Percentiles rank a stretch among this genome's conserved stretches.
Conservation (phyloP, 2,797 vertebrate genomes). For the Argya squamiceps region DNA sequence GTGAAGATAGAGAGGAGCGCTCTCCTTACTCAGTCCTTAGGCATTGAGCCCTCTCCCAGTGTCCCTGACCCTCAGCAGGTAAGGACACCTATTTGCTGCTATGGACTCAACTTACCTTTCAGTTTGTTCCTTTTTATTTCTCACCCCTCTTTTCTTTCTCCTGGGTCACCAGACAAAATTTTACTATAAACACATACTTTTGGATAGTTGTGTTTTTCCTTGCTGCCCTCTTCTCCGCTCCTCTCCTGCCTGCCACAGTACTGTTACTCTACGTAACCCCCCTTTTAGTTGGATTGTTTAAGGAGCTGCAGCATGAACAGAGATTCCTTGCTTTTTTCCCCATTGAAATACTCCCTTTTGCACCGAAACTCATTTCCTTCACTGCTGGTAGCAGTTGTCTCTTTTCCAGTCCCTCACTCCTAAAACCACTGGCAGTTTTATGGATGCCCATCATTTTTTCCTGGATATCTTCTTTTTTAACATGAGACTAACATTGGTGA, state of each 20-base stretch:
- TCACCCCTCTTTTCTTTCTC: not conserved
- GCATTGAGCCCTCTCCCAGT: not conserved
- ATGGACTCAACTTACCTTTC: conserved; percentile 4
- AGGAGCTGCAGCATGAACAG: not conserved
- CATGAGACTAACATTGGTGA: not conserved
- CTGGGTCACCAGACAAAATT: not conserved
- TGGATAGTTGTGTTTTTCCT: not conserved
- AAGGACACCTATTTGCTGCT: conserved; percentile 57
- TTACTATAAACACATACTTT: not conserved
- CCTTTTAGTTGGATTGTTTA: not conserved
- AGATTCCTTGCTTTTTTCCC: not conserved
- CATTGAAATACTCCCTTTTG: not conserved
- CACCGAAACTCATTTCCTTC: not conserved
- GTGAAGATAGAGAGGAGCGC: not conserved
- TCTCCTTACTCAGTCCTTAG: not conserved
- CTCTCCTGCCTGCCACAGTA: not conserved
- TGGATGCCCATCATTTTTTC: not conserved
- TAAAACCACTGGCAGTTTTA: conserved; percentile 14
- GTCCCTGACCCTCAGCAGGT: conserved; percentile 23
- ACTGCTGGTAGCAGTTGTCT: not conserved
- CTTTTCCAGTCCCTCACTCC: not conserved
- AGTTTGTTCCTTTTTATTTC: not conserved
- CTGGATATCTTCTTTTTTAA: not conserved
- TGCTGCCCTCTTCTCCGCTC: not conserved
- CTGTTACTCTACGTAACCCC: not conserved